Conservation (phyloP, 2,888 invertebrate species). For the Tillus elongatus region DNA sequence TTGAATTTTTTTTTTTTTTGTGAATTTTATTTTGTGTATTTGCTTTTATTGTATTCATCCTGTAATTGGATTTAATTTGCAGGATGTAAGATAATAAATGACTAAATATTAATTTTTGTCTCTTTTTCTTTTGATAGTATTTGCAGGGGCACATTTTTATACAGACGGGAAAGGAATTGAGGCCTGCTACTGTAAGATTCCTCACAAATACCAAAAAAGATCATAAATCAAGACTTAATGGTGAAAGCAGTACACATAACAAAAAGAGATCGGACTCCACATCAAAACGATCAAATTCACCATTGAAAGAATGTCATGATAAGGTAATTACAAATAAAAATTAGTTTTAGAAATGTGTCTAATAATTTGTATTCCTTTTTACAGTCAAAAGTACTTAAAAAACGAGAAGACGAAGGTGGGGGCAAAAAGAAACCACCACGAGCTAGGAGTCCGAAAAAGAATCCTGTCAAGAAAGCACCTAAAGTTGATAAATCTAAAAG, state of each 20-base stretch:
- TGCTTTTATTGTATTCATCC: too few species aligned
- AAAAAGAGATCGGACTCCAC: conserved; percentile 32
- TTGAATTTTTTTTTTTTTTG: too few species aligned
- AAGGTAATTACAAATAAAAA: conserved; percentile 27
- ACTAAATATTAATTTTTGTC: not conserved
- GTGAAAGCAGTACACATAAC: conserved; percentile 24
- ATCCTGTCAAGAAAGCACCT: conserved; percentile 8
- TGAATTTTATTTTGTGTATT: too few species aligned
- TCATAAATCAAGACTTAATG: conserved; percentile 41
- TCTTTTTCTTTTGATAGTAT: conserved; percentile 50
- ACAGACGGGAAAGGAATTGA: conserved; percentile 59
- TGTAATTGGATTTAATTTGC: too few species aligned
- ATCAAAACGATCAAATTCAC: conserved; percentile 32
- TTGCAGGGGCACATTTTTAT: conserved; percentile 67
- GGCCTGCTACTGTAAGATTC: conserved; percentile 57
- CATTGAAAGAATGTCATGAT: conserved; percentile 34
- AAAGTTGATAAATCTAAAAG: not conserved
- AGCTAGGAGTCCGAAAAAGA: conserved; percentile 19
- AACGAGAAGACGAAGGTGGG: conserved; percentile 33
- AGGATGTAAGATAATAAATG: too few species aligned
- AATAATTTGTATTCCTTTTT: conserved; percentile 11
- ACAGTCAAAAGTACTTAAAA: conserved; percentile 23
- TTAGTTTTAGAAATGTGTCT: not conserved
- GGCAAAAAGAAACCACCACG: conserved; percentile 21
- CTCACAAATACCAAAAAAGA: conserved; percentile 42